phyloP scores from a whole-genome alignment of 2,797 vertebrate species.

The Neosilurus hyrtlii region DNA sequence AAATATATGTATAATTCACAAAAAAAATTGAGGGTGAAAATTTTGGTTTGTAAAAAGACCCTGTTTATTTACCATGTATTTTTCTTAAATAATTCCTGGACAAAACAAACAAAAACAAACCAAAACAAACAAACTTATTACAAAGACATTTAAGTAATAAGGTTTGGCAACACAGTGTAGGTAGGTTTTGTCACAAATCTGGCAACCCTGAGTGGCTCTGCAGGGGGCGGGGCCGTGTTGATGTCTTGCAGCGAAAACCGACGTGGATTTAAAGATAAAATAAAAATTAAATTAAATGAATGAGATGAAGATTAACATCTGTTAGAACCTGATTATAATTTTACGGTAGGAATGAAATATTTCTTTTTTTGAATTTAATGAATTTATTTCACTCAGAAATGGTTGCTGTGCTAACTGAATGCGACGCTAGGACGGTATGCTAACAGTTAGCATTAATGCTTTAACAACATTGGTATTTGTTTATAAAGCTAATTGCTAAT shows the following conservation, averaged over 20 bases:
- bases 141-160: too few relatives aligned
- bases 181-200: not conserved
- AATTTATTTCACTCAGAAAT: not conserved
- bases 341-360: not conserved
- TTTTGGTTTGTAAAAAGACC: too few relatives aligned
- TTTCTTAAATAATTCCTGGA: too few relatives aligned
- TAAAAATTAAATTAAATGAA: not conserved
- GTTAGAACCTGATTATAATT: not conserved
- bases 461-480: not conserved
- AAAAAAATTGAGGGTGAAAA: too few relatives aligned
- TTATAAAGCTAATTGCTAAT: not conserved
- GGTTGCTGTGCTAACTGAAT: not conserved
- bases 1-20: too few relatives aligned
- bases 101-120: too few relatives aligned
- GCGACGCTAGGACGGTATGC: too few relatives aligned
- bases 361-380: not conserved
- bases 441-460: not conserved
- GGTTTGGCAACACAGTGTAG: not conserved
- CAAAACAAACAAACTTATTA: too few relatives aligned
- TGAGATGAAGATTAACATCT: not conserved
- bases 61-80: too few relatives aligned
- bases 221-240: conserved; percentile 15
- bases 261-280: not conserved
- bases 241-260: not conserved
- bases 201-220: not conserved